Evolutionary conservation across 2,113 vertebrate genomes (phyloP).

Genomic region (Colistium nudipinnis): DNA sequence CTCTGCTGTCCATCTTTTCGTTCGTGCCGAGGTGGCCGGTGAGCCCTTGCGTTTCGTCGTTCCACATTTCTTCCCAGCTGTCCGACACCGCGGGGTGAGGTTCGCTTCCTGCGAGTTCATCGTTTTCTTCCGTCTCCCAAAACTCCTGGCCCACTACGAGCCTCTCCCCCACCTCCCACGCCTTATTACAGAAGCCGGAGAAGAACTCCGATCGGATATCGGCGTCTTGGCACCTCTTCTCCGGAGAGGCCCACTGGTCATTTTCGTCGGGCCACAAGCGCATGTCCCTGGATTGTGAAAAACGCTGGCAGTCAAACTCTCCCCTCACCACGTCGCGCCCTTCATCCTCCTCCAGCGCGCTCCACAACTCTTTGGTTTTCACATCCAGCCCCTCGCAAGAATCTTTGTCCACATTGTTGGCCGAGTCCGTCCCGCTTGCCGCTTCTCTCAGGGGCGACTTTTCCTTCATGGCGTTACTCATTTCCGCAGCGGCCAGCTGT

Average conservation of each 20-base stretch:
- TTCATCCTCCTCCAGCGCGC: slow-evolving; percentile 65
- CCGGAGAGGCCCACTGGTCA: slow-evolving; percentile 81
- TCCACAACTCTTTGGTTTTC: slow-evolving; percentile 74
- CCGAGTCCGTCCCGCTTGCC: slow-evolving; percentile 5
- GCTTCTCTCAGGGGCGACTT: slow-evolving; percentile 57
- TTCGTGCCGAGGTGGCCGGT: slow-evolving; percentile 4
- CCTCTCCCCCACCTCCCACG: slow-evolving; percentile 70
- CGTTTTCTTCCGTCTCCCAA: slow-evolving; percentile 81
- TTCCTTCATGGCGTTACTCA: slow-evolving; percentile 68
- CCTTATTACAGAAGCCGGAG: slow-evolving; percentile 66
- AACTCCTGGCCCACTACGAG: slow-evolving; percentile 71
- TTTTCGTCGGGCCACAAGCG: slow-evolving; percentile 79
- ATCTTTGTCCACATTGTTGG: slow-evolving; percentile 35
- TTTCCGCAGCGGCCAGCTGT: slow-evolving; percentile 67
- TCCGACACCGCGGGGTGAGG: slow-evolving; percentile 72
- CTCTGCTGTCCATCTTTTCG: slow-evolving; percentile 24
- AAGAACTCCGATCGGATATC: slow-evolving; percentile 76
- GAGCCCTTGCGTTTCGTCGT: slow-evolving; percentile 67
- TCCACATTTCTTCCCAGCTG: slow-evolving; percentile 59
- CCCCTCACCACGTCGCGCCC: slow-evolving; percentile 56
- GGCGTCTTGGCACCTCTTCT: slow-evolving; percentile 66
- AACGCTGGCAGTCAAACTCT: slow-evolving; percentile 74
- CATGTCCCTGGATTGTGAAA: slow-evolving; percentile 65
- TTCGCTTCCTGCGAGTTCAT: slow-evolving; percentile 81
- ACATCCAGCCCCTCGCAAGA: slow-evolving; percentile 62